Conservation (phyloP, 2,797 vertebrate genomes). For the Chanos chanos region DNA sequence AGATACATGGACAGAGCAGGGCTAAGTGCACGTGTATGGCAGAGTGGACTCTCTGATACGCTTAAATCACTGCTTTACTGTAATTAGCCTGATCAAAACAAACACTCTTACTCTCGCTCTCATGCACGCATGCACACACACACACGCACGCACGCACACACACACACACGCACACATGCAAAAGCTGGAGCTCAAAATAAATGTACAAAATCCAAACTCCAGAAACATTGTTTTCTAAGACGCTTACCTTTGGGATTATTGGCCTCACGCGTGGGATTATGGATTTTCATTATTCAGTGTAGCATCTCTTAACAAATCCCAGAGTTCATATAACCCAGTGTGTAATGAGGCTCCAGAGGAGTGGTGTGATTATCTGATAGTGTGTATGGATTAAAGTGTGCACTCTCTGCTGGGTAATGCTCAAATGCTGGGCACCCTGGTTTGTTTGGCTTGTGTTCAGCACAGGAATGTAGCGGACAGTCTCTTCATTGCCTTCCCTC, state of each 20-base stretch:
- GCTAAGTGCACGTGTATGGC: too few species aligned
- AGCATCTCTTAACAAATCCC: constrained; percentile 49
- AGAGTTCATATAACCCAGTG: constrained; percentile 64
- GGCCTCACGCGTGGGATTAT: constrained; percentile 63
- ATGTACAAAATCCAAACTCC: constrained; percentile 15
- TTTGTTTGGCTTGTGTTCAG: not conserved
- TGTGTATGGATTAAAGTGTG: constrained; percentile 5
- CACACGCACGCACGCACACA: not conserved
- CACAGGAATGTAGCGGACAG: constrained; percentile 9
- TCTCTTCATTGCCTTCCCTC: too few species aligned
- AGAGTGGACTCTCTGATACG: too few species aligned
- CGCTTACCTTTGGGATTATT: constrained; percentile 70
- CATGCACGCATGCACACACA: too few species aligned
- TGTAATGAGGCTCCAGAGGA: constrained; percentile 35
- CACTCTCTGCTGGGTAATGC: not conserved
- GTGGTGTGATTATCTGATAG: constrained; percentile 30
- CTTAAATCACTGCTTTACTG: too few species aligned
- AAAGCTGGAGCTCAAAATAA: not conserved
- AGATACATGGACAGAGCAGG: too few species aligned
- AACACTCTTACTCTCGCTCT: not conserved
- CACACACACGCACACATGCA: not conserved
- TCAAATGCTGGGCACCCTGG: too few species aligned
- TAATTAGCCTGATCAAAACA: too few species aligned
- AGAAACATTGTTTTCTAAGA: constrained; percentile 56
- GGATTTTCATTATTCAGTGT: constrained; percentile 59